These are phyloP conservation scores for Synergus itoensis DNA, from an alignment of 2,888 invertebrate species.

Conservation along the genomic window DNA sequence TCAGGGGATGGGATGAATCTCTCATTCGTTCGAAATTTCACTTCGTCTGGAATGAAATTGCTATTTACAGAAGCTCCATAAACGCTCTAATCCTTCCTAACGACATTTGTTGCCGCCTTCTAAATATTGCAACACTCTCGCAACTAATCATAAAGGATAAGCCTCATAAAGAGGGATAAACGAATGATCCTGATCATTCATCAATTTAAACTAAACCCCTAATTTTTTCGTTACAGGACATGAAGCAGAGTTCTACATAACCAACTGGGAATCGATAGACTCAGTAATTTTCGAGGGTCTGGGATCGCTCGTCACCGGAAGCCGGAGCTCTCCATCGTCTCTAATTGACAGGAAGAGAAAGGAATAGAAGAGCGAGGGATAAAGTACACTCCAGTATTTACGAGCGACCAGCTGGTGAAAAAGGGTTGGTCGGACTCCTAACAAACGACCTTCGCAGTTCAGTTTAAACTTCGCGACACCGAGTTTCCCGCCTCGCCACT, in stretches of 20 bases:
- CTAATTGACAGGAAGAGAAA: constrained; percentile 69
- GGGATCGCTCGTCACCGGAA: constrained; percentile 61
- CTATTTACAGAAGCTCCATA: constrained; percentile 51
- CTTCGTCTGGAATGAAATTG: constrained; percentile 50
- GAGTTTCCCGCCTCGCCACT: background rate
- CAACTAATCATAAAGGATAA: background rate
- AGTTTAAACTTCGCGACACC: constrained; percentile 31
- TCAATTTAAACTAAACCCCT: background rate
- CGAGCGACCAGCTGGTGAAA: constrained; percentile 57
- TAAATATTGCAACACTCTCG: background rate
- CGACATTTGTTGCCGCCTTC: background rate
- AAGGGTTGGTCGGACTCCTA: constrained; percentile 44
- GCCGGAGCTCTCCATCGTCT: constrained; percentile 64
- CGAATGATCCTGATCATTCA: background rate
- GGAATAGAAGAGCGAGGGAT: constrained; percentile 16
- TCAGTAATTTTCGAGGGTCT: constrained; percentile 51
- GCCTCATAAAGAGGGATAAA: too few relatives aligned
- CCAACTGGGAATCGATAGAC: constrained; percentile 34
- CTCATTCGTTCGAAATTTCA: constrained; percentile 19
- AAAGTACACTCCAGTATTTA: constrained; percentile 60
- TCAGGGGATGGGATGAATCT: background rate
- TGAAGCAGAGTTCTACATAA: constrained; percentile 31
- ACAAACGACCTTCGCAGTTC: constrained; percentile 61
- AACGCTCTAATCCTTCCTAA: background rate
- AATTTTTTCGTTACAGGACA: constrained; percentile 56